A percentile compares a stretch with the other conserved stretches of the same genome.
Conservation (phyloP, 2,888 invertebrate genomes). For the Acronicta aceris region DNA sequence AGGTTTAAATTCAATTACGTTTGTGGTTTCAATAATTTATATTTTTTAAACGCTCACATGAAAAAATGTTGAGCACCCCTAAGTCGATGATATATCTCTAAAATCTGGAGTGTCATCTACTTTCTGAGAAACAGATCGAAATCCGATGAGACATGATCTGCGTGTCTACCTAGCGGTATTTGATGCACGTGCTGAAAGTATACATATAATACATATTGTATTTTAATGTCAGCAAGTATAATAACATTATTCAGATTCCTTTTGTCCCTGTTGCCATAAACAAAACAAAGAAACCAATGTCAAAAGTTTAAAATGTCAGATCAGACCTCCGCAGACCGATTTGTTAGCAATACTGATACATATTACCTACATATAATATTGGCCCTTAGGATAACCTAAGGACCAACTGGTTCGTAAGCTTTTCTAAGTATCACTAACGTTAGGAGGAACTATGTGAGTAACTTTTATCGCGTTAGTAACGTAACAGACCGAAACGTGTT, state of each 20-base stretch:
- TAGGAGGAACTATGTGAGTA: too few species aligned
- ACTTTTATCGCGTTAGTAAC: too few species aligned
- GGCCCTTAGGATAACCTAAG: too few species aligned
- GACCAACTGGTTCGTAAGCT: too few species aligned
- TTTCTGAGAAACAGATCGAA: constrained; percentile 65
- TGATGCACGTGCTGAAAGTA: constrained; percentile 31
- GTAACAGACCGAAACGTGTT: too few species aligned
- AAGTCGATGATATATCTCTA: constrained; percentile 67
- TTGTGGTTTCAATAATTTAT: too few species aligned
- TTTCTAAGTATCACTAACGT: too few species aligned
- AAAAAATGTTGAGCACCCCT: constrained; percentile 61
- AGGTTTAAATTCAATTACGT: not conserved
- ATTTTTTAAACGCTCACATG: not conserved
- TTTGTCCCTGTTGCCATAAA: not conserved
- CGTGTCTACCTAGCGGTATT: constrained; percentile 26
- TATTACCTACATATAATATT: too few species aligned
- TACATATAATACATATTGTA: not conserved
- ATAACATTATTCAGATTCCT: not conserved
- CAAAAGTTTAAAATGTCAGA: too few species aligned
- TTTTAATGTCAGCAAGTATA: not conserved
- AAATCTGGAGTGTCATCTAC: constrained; percentile 72
- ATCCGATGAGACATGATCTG: constrained; percentile 40
- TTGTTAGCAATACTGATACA: too few species aligned
- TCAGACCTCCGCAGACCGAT: too few species aligned
- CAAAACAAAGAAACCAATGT: too few species aligned